Evolutionary conservation across 2,888 invertebrate genomes (phyloP).

Genomic region (Calliopum simillimum): DNA sequence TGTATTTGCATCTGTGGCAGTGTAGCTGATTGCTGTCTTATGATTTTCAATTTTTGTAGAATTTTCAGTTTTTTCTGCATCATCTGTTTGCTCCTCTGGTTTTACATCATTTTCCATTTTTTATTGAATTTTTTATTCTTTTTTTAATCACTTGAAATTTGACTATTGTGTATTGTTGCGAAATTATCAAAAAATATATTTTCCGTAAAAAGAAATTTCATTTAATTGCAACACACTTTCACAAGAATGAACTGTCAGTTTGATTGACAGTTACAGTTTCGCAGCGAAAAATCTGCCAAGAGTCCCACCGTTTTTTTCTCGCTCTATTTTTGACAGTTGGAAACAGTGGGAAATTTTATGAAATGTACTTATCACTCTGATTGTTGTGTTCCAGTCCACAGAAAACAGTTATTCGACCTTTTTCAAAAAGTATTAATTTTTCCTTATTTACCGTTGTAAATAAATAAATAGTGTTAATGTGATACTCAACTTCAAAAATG

Average conservation of each 20-base stretch:
- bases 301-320: no score
- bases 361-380: no score
- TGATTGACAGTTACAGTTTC: neutral
- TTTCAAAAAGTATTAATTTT: neutral
- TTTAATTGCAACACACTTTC: neutral
- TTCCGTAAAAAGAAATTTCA: neutral
- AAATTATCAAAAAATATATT: slow-evolving; percentile 10
- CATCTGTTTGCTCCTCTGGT: neutral
- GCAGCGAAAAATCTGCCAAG: neutral
- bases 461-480: no score
- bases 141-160: slow-evolving; percentile 21
- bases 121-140: neutral
- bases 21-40: neutral
- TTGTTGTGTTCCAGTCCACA: no score
- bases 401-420: no score
- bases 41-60: neutral
- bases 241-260: no score
- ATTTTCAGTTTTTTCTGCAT: neutral
- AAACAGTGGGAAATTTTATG: no score
- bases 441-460: no score
- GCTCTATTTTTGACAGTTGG: no score
- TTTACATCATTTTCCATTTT: slow-evolving; percentile 26
- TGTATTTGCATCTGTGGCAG: no score
- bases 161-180: slow-evolving; percentile 10
- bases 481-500: no score